Percentiles rank a stretch among this genome's conserved stretches.
Evolutionary conservation across 2,797 vertebrate genomes (phyloP).

Genomic region (Pangasius sanitwongsei): DNA sequence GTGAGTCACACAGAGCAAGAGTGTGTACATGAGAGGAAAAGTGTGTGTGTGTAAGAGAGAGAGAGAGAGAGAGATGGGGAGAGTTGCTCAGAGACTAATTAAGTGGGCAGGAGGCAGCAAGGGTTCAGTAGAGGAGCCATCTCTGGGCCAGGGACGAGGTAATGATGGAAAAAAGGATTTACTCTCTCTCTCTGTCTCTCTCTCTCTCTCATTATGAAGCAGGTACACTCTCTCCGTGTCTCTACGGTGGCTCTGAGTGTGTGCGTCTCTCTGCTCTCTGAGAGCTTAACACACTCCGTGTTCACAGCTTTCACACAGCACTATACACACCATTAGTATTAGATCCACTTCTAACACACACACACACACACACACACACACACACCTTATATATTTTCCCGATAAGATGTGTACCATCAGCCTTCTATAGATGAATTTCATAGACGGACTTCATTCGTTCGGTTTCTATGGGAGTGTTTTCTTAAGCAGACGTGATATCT

Average conservation of each 20-base stretch:
- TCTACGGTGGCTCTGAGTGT: slow-evolving; percentile 26
- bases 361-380: background rate
- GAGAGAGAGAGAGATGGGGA: slow-evolving; percentile 59
- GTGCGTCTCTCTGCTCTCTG: slow-evolving; percentile 14
- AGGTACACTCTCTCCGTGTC: slow-evolving; percentile 16
- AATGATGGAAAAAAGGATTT: slow-evolving; percentile 84
- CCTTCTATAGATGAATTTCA: background rate
- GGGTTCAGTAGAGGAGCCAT: slow-evolving; percentile 55
- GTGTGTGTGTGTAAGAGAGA: slow-evolving; percentile 51
- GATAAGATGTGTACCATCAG: background rate
- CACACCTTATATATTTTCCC: background rate
- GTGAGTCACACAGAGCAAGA: slow-evolving; percentile 37
- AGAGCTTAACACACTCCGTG: slow-evolving; percentile 40
- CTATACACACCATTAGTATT: background rate
- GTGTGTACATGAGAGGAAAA: slow-evolving; percentile 34
- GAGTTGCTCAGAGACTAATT: slow-evolving; percentile 83
- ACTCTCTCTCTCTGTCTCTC: slow-evolving; percentile 29
- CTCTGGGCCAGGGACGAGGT: slow-evolving; percentile 70
- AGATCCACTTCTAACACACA: background rate
- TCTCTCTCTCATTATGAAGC: slow-evolving; percentile 15
- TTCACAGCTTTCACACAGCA: slow-evolving; percentile 22
- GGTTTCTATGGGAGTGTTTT: background rate
- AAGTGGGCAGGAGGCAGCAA: slow-evolving; percentile 72
- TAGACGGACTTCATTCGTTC: background rate
- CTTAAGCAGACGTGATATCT: background rate